Evolutionary conservation across 2,113 vertebrate genomes (phyloP).

Genomic region (Argyrosomus japonicus): DNA sequence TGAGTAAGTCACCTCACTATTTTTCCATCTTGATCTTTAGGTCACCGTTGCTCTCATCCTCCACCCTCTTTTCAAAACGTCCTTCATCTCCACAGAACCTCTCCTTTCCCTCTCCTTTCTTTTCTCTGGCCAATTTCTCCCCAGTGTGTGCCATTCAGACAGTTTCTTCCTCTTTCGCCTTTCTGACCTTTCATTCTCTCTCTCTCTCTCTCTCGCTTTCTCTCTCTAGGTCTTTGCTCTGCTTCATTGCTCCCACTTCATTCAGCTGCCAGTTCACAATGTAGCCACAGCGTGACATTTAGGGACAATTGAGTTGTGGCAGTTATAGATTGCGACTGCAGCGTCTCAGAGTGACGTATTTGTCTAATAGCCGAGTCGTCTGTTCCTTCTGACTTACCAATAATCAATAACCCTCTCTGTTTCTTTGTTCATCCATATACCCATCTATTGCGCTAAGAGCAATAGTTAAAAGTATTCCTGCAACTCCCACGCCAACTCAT

Average conservation of each 20-base stretch:
- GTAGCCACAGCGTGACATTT: constrained; percentile 73
- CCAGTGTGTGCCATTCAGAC: constrained; percentile 44
- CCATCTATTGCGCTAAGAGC: neutral
- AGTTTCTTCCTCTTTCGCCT: constrained; percentile 51
- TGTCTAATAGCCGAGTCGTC: constrained; percentile 40
- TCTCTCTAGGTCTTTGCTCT: constrained; percentile 29
- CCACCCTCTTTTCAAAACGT: constrained; percentile 54
- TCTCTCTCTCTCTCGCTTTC: constrained; percentile 16
- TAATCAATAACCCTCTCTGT: constrained; percentile 47
- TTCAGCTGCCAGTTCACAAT: constrained; percentile 56
- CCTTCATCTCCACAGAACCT: constrained; percentile 42
- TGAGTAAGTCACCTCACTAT: constrained; percentile 23
- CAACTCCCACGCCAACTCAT: neutral
- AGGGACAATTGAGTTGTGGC: constrained; percentile 66
- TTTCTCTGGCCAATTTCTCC: constrained; percentile 53
- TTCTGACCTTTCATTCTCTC: constrained; percentile 63
- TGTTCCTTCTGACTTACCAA: constrained; percentile 40
- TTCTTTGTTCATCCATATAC: constrained; percentile 22
- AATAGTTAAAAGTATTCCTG: neutral
- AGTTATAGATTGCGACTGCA: constrained; percentile 61
- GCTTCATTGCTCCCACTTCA: constrained; percentile 58
- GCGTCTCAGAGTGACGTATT: constrained; percentile 57
- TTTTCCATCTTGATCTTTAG: constrained; percentile 47
- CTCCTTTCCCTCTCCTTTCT: constrained; percentile 39
- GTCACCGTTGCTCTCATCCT: constrained; percentile 33